phyloP scores from a whole-genome alignment of 2,888 invertebrate genomes.

The Chrysolina oricalcia region DNA sequence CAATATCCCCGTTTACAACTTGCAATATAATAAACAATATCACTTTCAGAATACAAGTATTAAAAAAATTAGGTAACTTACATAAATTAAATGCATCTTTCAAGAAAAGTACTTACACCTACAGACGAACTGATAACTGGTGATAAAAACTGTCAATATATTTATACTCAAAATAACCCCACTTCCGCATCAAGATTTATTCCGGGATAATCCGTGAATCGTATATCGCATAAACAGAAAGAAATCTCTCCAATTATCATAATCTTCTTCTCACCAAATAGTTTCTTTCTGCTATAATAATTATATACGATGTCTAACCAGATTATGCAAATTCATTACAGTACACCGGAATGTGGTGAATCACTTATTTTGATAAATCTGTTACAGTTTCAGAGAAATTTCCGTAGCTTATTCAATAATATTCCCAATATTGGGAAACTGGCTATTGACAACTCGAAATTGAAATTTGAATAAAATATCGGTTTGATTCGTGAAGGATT shows the following conservation, averaged over 20 bases:
- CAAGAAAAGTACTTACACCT: background rate
- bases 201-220: background rate
- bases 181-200: background rate
- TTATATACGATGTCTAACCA: background rate
- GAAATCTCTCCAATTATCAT: conserved; percentile 23
- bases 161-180: conserved; percentile 6
- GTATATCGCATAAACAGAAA: background rate
- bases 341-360: background rate
- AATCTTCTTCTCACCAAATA: conserved; percentile 1
- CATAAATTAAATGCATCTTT: conserved; percentile 15
- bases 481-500: too few relatives aligned
- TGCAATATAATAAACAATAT: background rate
- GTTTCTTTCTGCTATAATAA: conserved; percentile 2
- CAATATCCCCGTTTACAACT: background rate
- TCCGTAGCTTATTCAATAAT: too few relatives aligned
- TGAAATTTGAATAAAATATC: too few relatives aligned
- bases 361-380: background rate
- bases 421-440: too few relatives aligned
- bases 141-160: conserved; percentile 10
- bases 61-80: background rate
- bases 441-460: too few relatives aligned
- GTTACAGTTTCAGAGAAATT: background rate
- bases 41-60: background rate
- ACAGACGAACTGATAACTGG: conserved; percentile 3
- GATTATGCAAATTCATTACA: conserved; percentile 11